Conservation (phyloP, 2,888 invertebrate species). For the Nomada ferruginata region DNA sequence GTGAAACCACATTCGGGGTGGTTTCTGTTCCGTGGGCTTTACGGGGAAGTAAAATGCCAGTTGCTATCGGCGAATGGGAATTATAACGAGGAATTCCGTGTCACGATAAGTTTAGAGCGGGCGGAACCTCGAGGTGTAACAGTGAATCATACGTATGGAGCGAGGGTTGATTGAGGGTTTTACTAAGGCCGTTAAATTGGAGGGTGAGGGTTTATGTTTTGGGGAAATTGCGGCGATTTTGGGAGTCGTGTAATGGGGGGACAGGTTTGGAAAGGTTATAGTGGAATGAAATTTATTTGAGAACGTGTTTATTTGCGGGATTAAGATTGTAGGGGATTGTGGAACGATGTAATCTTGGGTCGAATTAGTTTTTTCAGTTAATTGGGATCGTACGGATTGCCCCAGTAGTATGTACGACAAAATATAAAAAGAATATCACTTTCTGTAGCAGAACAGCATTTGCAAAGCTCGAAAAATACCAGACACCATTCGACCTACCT, state of each 20-base stretch:
- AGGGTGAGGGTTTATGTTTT: slow-evolving; percentile 1
- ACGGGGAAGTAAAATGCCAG: slow-evolving; percentile 22
- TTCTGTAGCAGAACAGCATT: background rate
- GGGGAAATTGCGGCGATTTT: slow-evolving; percentile 11
- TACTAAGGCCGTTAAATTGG: slow-evolving; percentile 13
- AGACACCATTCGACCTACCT: too few relatives aligned
- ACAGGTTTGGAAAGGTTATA: background rate
- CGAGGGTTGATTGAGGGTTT: slow-evolving; percentile 21
- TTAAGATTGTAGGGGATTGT: background rate
- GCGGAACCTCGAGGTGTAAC: slow-evolving; percentile 3
- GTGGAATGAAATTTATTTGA: background rate
- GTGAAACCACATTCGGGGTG: background rate
- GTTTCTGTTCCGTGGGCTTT: slow-evolving; percentile 8
- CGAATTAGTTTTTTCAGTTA: too few relatives aligned
- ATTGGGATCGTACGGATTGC: too few relatives aligned
- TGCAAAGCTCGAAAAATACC: background rate
- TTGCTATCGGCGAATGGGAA: slow-evolving; percentile 1
- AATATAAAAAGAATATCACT: background rate
- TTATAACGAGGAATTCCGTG: slow-evolving; percentile 37
- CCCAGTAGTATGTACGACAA: too few relatives aligned
- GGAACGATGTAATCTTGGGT: background rate
- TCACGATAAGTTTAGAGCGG: slow-evolving; percentile 5
- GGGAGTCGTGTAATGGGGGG: background rate
- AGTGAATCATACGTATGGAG: background rate
- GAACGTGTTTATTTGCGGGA: background rate